These are phyloP conservation scores for Nasonovia ribisnigri DNA, from an alignment of 2,888 invertebrate species.

Conservation along the genomic window DNA sequence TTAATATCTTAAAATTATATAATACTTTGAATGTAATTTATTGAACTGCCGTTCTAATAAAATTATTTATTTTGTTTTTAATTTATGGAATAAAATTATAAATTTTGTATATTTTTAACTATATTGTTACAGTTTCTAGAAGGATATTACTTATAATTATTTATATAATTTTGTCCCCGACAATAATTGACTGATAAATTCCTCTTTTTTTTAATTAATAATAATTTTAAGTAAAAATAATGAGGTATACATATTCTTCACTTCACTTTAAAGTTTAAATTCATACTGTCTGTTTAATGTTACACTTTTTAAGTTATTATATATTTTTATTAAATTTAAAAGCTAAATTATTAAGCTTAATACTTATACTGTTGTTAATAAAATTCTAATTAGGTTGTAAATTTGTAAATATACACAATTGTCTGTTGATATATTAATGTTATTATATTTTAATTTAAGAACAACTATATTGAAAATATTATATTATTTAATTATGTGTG, in stretches of 20 bases:
- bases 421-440: neutral
- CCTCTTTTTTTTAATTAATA: neutral
- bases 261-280: neutral
- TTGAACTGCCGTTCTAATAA: neutral
- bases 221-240: conserved; percentile 11
- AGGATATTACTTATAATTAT: neutral
- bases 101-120: neutral
- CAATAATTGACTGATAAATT: conserved; percentile 44
- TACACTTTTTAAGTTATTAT: neutral
- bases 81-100: neutral
- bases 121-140: conserved; percentile 15
- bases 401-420: neutral
- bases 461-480: neutral
- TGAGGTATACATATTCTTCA: neutral
- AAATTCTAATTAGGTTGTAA: neutral
- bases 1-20: neutral
- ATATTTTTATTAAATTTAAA: neutral
- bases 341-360: conserved; percentile 14
- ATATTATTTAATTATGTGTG: neutral
- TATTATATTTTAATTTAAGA: neutral
- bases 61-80: conserved; percentile 18
- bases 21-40: neutral
- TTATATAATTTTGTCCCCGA: neutral
- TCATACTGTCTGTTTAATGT: neutral
- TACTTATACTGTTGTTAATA: neutral